Evolutionary conservation across 2,797 vertebrate species (phyloP), one percentile per base, ranked within the genome.

Genomic region (Pipistrellus kuhlii): DNA sequence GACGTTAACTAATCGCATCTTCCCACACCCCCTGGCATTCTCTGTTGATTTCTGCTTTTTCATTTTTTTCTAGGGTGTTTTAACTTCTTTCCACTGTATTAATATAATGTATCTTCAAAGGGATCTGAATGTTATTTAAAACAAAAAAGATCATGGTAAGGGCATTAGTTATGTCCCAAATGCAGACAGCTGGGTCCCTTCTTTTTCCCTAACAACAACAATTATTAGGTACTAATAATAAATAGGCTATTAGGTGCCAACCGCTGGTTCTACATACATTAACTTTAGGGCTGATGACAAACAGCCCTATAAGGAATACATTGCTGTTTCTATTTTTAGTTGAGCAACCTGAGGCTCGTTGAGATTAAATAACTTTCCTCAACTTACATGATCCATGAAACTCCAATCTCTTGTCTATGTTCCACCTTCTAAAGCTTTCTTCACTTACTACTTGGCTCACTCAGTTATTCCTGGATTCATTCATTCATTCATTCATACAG

Each of bases 301-400:
- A 87, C 10, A 95, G 15, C 5, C 17, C 3, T 75, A 25, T 66
- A 27, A 78, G 59, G n/a, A 8, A 46, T 41, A 75, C 15, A 87
- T 35, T 62, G 25, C 15, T 82, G 23, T 75, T 89, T 89, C 35
- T 85, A 35, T 71, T 48, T 95, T 83, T n/a, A 94, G 38, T 13
- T 87, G 51, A 85, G 21, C 66, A 87, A 80, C 9, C 41, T 8
- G 53, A 80, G 32, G 15, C 21, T 87, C 57, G 23, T 0, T 48
- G 76, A 94, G 30, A 91, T 87, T 90, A 71, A 95, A 78, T 77
- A 85, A 77, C 25, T 85, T 53, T 18, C 20, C 38, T 88, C 66
- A 78, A 94, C 87, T 73, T 86, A 86, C 25, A 90, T 32, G 85
- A 68, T 71, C 68, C 25, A 27, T 76, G 93, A 53, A 86, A 27